These are phyloP conservation scores for Pseudomugil gertrudae DNA, from an alignment of 2,797 vertebrate species.

Conservation along the genomic window DNA sequence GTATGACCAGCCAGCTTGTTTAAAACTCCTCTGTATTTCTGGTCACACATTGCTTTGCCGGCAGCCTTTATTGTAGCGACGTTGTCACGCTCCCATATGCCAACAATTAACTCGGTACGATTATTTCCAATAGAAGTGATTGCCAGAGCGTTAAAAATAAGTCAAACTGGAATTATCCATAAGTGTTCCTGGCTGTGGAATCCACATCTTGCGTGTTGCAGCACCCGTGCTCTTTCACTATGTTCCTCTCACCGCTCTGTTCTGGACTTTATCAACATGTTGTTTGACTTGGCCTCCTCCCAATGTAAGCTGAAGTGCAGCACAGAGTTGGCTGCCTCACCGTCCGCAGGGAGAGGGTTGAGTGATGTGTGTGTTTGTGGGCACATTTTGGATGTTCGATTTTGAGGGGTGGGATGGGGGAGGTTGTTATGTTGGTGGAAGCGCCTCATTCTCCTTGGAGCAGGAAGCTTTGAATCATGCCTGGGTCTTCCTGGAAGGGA, in stretches of 20 bases:
- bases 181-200: constrained; percentile 57
- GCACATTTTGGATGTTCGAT: constrained; percentile 45
- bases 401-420: constrained; percentile 16
- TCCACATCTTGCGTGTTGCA: constrained; percentile 34
- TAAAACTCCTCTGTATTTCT: constrained; percentile 11
- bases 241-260: constrained; percentile 68
- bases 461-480: constrained; percentile 71
- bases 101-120: constrained; percentile 29
- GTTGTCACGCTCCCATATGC: constrained; percentile 22
- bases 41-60: neutral
- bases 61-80: neutral
- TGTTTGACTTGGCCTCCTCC: constrained; percentile 81
- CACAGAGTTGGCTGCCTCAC: constrained; percentile 65
- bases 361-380: constrained; percentile 45
- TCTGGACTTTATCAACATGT: constrained; percentile 83
- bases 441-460: constrained; percentile 65
- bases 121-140: constrained; percentile 16
- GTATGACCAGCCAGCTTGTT: neutral
- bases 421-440: constrained; percentile 20
- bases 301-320: constrained; percentile 76
- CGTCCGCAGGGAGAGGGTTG: constrained; percentile 62
- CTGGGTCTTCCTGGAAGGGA: constrained; percentile 82
- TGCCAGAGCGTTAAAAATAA: constrained; percentile 31
- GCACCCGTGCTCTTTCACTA: constrained; percentile 48
- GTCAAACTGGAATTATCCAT: constrained; percentile 44